Conservation (phyloP, 2,797 vertebrate genomes). For the Zenarchopterus dispar region DNA sequence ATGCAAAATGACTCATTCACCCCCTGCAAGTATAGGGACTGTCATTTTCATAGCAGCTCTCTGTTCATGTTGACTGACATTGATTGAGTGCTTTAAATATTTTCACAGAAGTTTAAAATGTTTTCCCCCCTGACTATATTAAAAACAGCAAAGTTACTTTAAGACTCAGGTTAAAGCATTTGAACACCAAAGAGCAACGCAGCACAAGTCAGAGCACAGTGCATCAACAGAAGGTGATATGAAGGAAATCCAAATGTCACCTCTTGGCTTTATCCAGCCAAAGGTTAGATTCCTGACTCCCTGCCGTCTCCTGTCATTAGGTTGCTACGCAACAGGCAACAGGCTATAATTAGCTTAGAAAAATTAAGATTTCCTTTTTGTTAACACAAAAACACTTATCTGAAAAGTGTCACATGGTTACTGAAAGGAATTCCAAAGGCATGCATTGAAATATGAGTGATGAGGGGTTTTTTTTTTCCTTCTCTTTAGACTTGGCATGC, state of each 20-base stretch:
- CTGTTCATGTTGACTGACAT: conserved; percentile 26
- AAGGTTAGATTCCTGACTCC: conserved; percentile 84
- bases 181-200: conserved; percentile 32
- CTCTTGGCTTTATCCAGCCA: conserved; percentile 79
- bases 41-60: conserved; percentile 42
- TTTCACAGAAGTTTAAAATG: conserved; percentile 18
- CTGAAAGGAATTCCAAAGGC: conserved; percentile 69
- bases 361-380: conserved; percentile 83
- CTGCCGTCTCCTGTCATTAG: conserved; percentile 81
- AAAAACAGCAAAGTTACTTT: conserved; percentile 30
- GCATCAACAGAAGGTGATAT: conserved; percentile 70
- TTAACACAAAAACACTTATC: conserved; percentile 79
- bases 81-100: conserved; percentile 50
- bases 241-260: conserved; percentile 78
- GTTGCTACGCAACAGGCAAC: conserved; percentile 80
- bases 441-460: conserved; percentile 69
- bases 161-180: conserved; percentile 31
- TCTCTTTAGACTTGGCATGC: conserved; percentile 64
- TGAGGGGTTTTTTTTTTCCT: conserved; percentile 27
- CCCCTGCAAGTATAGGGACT: conserved; percentile 24
- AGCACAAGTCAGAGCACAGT: conserved; percentile 29
- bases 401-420: conserved; percentile 78
- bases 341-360: conserved; percentile 82
- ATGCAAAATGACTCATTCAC: conserved; percentile 45
- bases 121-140: conserved; percentile 18